phyloP scores from a whole-genome alignment of 2,113 vertebrate species.

The Arenaria interpres region DNA sequence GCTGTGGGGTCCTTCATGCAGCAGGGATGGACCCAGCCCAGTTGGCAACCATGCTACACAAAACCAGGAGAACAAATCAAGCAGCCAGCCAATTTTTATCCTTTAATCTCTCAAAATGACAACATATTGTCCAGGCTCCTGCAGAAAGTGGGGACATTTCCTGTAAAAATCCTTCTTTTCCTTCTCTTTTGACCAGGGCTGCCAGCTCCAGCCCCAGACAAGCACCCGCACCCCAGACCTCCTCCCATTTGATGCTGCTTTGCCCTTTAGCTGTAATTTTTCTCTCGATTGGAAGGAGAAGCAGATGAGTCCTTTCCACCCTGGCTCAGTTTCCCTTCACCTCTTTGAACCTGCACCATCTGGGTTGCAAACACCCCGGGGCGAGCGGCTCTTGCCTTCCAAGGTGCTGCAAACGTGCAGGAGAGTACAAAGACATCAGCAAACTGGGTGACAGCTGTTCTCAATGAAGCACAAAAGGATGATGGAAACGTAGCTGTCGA shows the following conservation, averaged over 20 bases:
- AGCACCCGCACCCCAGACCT: accelerated
- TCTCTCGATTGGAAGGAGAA: not conserved
- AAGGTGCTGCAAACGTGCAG: not conserved
- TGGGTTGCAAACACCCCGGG: not conserved
- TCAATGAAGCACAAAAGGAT: not conserved
- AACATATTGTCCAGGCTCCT: not conserved
- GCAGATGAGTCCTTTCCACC: conserved; percentile 6
- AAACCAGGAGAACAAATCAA: not conserved
- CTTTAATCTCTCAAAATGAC: not conserved
- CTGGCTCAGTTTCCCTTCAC: not conserved
- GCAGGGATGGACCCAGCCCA: not conserved
- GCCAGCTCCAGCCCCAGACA: not conserved
- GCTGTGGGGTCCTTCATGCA: not conserved
- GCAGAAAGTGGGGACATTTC: not conserved
- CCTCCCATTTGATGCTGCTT: not conserved
- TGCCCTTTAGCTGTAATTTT: conserved; percentile 12
- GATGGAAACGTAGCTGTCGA: not conserved
- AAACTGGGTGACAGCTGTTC: not conserved
- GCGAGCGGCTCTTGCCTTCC: not conserved
- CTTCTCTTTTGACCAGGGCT: not conserved
- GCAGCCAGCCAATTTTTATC: not conserved
- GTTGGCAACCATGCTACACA: not conserved
- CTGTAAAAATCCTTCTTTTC: not conserved
- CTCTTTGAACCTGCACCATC: not conserved
- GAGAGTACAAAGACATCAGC: not conserved